A percentile compares a stretch with the other conserved stretches of the same genome.
These are phyloP conservation scores for Apostichopus californicus DNA, from an alignment of 35 echinoderm and acorn worm genomes.

Conservation along the genomic window DNA sequence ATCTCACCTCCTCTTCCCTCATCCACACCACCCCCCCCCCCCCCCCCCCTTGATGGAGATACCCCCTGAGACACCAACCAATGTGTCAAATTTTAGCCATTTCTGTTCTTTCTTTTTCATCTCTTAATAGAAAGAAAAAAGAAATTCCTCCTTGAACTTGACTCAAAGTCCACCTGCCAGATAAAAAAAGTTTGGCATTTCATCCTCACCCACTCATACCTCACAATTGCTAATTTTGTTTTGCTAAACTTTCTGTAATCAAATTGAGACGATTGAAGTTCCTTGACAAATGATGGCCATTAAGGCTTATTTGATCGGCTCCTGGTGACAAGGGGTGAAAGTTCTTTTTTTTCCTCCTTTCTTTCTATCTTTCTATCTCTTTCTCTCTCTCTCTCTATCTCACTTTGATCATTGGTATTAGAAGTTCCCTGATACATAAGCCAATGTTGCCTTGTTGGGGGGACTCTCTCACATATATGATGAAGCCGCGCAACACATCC, in stretches of 20 bases:
- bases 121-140: not conserved
- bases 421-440: not conserved
- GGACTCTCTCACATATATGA: too few species aligned
- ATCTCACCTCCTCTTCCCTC: not conserved
- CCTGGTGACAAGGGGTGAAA: slow-evolving; percentile 25
- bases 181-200: slow-evolving; percentile 26
- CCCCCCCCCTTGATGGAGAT: not conserved
- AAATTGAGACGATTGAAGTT: slow-evolving; percentile 21
- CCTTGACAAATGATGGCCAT: slow-evolving; percentile 50
- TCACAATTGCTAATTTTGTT: slow-evolving; percentile 48
- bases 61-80: not conserved
- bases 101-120: not conserved
- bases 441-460: slow-evolving; percentile 37
- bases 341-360: slow-evolving; percentile 25
- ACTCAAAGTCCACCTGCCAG: slow-evolving; percentile 37
- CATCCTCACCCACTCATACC: slow-evolving; percentile 39
- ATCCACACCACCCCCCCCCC: not conserved
- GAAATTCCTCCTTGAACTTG: slow-evolving; percentile 31
- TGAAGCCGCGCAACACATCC: slow-evolving; percentile 8
- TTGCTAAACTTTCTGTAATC: slow-evolving; percentile 43
- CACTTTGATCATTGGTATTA: not conserved
- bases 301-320: slow-evolving; percentile 41
- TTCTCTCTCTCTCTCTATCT: not conserved
- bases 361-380: not conserved
- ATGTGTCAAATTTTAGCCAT: not conserved